These are phyloP conservation scores for Micrasema minimum DNA, from an alignment of 1,140 invertebrate genomes.

Conservation along the genomic window DNA sequence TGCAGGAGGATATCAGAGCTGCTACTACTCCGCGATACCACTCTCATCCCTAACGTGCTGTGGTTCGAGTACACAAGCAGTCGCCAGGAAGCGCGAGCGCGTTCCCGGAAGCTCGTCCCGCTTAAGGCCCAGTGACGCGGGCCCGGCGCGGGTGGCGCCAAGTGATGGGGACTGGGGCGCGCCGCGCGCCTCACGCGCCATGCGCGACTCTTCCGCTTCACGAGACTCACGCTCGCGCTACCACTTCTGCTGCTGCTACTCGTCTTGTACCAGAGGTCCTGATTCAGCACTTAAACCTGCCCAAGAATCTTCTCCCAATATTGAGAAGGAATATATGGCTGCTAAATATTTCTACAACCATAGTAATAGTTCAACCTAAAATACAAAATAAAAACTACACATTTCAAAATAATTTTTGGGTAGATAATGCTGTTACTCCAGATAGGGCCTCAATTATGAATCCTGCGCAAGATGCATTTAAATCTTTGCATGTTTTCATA, in stretches of 20 bases:
- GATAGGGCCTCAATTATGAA: too few relatives aligned
- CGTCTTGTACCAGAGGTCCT: slow-evolving; percentile 43
- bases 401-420: too few relatives aligned
- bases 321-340: too few relatives aligned
- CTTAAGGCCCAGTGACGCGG: slow-evolving; percentile 88
- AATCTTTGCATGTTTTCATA: too few relatives aligned
- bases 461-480: too few relatives aligned
- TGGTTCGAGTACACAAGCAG: slow-evolving; percentile 96
- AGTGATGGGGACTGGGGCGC: slow-evolving; percentile 47
- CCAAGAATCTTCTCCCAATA: too few relatives aligned
- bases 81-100: slow-evolving; percentile 80
- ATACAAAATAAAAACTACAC: too few relatives aligned
- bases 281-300: slow-evolving; percentile 6
- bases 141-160: slow-evolving; percentile 55
- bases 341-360: too few relatives aligned
- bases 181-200: slow-evolving; percentile 40
- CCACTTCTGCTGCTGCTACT: slow-evolving; percentile 36
- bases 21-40: slow-evolving; percentile 87
- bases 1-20: slow-evolving; percentile 87
- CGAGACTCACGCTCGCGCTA: slow-evolving; percentile 14
- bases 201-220: too few relatives aligned
- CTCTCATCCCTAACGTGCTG: slow-evolving; percentile 91
- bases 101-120: slow-evolving; percentile 84
- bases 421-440: too few relatives aligned
- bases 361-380: too few relatives aligned